phyloP scores from a whole-genome alignment of 2,113 vertebrate genomes.

The Oxyruncus cristatus region DNA sequence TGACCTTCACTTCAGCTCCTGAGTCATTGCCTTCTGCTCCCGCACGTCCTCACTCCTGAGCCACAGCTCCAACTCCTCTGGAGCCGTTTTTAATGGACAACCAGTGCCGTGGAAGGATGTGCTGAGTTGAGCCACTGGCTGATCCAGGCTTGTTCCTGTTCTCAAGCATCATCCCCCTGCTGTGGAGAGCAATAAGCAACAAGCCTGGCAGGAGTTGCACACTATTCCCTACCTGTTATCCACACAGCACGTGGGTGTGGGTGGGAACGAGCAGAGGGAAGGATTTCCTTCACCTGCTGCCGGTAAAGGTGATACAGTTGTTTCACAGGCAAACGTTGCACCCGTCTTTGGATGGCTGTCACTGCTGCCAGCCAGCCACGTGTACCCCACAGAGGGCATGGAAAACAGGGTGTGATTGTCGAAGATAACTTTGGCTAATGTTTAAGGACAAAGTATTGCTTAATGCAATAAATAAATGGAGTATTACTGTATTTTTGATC shows the following conservation, averaged over 20 bases:
- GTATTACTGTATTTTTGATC: accelerated
- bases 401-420: background rate
- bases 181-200: background rate
- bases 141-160: accelerated
- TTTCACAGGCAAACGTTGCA: background rate
- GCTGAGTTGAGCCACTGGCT: background rate
- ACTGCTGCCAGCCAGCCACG: background rate
- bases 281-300: background rate
- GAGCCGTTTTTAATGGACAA: background rate
- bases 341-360: background rate
- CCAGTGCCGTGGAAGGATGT: accelerated
- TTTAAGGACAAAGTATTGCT: background rate
- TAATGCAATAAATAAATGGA: background rate
- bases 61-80: background rate
- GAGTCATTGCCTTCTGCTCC: background rate
- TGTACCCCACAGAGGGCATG: background rate
- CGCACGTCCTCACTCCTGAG: background rate
- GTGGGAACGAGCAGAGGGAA: accelerated
- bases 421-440: background rate
- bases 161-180: accelerated
- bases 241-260: background rate
- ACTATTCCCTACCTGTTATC: background rate
- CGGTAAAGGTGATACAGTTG: background rate
- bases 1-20: background rate
- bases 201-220: background rate